A percentile compares a stretch with the other conserved stretches of the same genome.
Conservation (phyloP, 2,113 vertebrate species). For the Epinephelus cyanopodus region DNA sequence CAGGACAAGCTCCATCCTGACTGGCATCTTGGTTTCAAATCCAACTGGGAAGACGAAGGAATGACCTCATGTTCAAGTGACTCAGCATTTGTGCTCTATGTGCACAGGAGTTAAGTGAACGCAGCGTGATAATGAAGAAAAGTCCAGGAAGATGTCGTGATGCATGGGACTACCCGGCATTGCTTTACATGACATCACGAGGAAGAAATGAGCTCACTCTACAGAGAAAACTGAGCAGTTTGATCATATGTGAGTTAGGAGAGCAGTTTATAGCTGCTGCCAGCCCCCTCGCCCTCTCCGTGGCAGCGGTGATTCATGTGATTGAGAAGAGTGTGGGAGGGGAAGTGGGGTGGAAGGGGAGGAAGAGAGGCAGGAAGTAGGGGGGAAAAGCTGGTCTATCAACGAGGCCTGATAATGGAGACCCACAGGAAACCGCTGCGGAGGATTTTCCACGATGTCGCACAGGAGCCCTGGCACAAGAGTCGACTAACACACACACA, state of each 20-base stretch:
- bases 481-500: slow-evolving; percentile 13
- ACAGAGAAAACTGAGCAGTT: slow-evolving; percentile 31
- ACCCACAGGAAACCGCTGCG: slow-evolving; percentile 81
- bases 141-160: neutral
- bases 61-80: slow-evolving; percentile 68
- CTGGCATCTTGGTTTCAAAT: slow-evolving; percentile 56
- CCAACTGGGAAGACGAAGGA: neutral
- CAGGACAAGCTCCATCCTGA: slow-evolving; percentile 53
- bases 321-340: slow-evolving; percentile 81
- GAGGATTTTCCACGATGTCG: slow-evolving; percentile 82
- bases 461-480: slow-evolving; percentile 73
- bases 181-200: slow-evolving; percentile 13
- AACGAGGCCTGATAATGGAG: slow-evolving; percentile 82
- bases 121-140: neutral
- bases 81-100: slow-evolving; percentile 45
- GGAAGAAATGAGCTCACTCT: slow-evolving; percentile 42
- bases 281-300: slow-evolving; percentile 62
- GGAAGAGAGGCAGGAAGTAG: slow-evolving; percentile 80
- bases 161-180: neutral
- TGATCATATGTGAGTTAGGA: slow-evolving; percentile 16
- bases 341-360: slow-evolving; percentile 79
- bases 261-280: slow-evolving; percentile 48
- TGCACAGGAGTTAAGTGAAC: slow-evolving; percentile 2
- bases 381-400: slow-evolving; percentile 82
- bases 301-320: slow-evolving; percentile 80